Conservation (phyloP, 2,113 vertebrate genomes). For the Malurus alboscapulatus region DNA sequence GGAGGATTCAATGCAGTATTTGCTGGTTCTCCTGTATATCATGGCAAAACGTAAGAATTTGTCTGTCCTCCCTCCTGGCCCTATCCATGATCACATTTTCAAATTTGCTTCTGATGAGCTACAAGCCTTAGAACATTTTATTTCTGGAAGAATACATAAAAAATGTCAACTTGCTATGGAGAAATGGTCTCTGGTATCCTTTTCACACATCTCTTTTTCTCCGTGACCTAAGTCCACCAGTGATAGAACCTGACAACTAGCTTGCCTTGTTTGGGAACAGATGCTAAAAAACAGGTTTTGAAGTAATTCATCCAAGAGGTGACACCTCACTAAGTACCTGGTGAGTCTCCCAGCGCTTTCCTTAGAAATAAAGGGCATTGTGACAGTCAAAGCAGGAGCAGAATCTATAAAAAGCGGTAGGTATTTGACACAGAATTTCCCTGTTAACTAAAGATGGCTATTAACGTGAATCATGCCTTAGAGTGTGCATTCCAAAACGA, state of each 20-base stretch:
- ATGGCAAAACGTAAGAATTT: not conserved
- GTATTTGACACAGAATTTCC: not conserved
- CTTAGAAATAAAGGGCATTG: not conserved
- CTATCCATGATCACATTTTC: not conserved
- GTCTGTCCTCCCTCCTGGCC: not conserved
- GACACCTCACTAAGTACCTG: not conserved
- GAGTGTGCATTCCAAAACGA: not conserved
- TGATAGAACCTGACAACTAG: not conserved
- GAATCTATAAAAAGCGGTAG: not conserved
- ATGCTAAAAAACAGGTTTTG: not conserved
- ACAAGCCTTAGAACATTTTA: not conserved
- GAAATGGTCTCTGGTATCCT: not conserved
- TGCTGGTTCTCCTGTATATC: not conserved
- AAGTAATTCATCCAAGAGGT: not conserved
- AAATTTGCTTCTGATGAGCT: not conserved
- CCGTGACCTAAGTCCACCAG: not conserved
- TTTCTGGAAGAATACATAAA: not conserved
- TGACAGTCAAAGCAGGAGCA: not conserved
- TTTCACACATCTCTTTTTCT: not conserved
- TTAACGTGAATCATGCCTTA: not conserved
- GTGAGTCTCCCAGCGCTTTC: not conserved
- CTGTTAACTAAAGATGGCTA: not conserved
- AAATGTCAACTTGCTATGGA: not conserved
- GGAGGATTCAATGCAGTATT: not conserved
- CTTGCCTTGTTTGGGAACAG: not conserved